Conservation (phyloP, 2,888 invertebrate genomes). For the Protonemura montana region DNA sequence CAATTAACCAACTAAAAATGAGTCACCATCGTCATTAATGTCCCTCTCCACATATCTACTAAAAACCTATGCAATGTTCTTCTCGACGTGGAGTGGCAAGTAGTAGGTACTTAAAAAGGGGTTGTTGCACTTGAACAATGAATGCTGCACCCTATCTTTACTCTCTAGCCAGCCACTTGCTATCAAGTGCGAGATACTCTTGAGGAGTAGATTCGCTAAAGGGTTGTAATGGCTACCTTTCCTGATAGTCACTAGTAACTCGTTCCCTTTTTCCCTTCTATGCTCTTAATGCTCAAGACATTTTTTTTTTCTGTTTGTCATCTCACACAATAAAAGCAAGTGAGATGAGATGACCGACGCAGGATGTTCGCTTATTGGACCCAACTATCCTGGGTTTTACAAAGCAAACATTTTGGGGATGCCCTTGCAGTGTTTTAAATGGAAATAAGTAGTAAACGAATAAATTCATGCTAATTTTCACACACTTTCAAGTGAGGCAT, state of each 20-base stretch:
- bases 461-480: no score
- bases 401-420: no score
- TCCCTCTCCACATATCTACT: background rate
- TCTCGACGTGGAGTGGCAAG: background rate
- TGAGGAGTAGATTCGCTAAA: background rate
- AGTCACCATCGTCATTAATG: background rate
- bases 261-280: no score
- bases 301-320: no score
- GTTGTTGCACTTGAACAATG: constrained; percentile 7
- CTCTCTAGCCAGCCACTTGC: background rate
- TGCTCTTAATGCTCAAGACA: no score
- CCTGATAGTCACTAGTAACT: background rate
- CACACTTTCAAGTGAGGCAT: no score
- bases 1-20: background rate
- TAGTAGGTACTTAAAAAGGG: constrained; percentile 9
- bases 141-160: background rate
- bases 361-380: no score
- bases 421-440: no score
- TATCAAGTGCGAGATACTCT: background rate
- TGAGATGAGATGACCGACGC: no score
- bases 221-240: background rate
- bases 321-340: no score
- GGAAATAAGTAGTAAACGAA: no score
- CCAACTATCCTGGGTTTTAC: no score
- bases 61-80: background rate